Percentiles rank a stretch among this genome's conserved stretches.
phyloP scores from a whole-genome alignment of 2,797 vertebrate species.

The Lemur catta region DNA sequence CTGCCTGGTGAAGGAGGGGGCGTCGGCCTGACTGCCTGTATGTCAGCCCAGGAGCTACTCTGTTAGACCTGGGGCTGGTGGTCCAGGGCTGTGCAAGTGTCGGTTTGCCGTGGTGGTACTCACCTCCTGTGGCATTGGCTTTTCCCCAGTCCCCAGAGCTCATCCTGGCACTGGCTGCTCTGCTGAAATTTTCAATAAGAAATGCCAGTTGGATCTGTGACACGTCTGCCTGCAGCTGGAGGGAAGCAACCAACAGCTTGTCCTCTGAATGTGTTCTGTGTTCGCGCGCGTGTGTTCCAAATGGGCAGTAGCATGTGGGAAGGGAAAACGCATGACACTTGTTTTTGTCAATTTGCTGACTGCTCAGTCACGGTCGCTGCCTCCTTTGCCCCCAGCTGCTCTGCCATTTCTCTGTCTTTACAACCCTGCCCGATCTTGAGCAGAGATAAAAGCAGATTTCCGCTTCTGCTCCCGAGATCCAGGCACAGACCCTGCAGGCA shows the following conservation, averaged over 20 bases:
- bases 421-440: conserved; percentile 52
- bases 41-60: neutral
- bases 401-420: conserved; percentile 53
- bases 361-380: conserved; percentile 38
- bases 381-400: conserved; percentile 43
- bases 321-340: neutral
- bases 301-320: neutral
- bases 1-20: neutral
- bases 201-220: neutral
- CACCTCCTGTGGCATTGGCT: neutral
- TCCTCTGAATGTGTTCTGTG: neutral
- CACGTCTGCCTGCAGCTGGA: neutral
- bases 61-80: neutral
- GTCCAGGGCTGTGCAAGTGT: neutral
- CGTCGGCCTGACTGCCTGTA: neutral
- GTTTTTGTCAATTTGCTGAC: conserved; percentile 31
- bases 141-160: conserved; percentile 10
- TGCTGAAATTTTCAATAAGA: conserved; percentile 1
- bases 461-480: conserved; percentile 50
- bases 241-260: neutral
- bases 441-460: conserved; percentile 65
- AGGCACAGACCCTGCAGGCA: conserved; percentile 67
- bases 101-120: neutral
- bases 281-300: neutral
- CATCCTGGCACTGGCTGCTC: neutral